phyloP scores from a whole-genome alignment of 2,888 invertebrate species.

The Beris chalybata region DNA sequence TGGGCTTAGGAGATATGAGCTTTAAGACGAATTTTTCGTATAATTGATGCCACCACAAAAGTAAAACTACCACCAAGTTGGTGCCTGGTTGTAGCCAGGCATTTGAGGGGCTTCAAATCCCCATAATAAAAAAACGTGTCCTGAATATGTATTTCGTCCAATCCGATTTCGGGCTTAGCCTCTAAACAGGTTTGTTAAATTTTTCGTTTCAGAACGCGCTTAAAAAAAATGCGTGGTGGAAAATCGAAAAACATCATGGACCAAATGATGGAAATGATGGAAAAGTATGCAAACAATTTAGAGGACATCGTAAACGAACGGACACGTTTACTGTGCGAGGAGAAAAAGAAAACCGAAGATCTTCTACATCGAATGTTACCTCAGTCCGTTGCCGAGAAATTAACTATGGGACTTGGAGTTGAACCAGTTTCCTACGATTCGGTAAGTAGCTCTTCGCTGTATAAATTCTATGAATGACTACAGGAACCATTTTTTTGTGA shows the following conservation, averaged over 20 bases:
- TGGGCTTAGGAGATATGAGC: too few relatives aligned
- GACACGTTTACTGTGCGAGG: constrained; percentile 84
- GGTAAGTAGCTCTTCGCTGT: constrained; percentile 57
- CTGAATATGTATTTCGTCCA: too few relatives aligned
- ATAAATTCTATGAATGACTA: neutral
- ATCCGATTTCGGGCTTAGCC: too few relatives aligned
- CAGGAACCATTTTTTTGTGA: neutral
- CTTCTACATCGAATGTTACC: constrained; percentile 92
- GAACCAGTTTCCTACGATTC: constrained; percentile 92
- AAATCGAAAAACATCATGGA: constrained; percentile 88
- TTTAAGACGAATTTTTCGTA: too few relatives aligned
- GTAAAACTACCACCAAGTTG: too few relatives aligned
- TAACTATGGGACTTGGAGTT: constrained; percentile 86
- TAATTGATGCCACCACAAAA: too few relatives aligned
- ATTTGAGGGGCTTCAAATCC: too few relatives aligned
- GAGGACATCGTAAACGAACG: constrained; percentile 92
- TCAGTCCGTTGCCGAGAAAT: constrained; percentile 85
- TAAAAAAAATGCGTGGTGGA: constrained; percentile 91
- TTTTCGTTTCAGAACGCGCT: constrained; percentile 56
- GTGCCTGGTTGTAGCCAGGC: too few relatives aligned
- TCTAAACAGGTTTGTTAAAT: neutral
- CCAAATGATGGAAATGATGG: constrained; percentile 98
- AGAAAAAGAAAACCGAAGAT: constrained; percentile 92
- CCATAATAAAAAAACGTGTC: too few relatives aligned
- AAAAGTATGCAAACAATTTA: constrained; percentile 91